These are phyloP conservation scores for Periparus ater DNA, from an alignment of 2,797 vertebrate genomes.

Conservation along the genomic window DNA sequence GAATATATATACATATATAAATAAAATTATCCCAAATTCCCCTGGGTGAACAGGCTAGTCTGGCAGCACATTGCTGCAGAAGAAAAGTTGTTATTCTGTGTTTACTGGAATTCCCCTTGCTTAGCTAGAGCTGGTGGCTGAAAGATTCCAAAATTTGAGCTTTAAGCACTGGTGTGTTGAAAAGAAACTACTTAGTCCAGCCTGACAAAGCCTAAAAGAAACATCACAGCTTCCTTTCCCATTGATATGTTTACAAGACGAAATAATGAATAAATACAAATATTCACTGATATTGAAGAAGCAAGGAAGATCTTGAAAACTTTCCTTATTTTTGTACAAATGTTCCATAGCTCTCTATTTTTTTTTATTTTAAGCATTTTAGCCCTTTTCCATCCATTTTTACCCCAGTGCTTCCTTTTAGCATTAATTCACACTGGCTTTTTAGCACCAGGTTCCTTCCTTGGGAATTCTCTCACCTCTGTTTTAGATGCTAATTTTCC, in stretches of 20 bases:
- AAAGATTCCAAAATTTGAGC: background rate
- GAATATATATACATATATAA: no score
- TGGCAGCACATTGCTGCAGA: accelerated
- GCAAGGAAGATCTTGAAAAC: background rate
- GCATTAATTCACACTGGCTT: background rate
- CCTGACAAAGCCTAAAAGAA: background rate
- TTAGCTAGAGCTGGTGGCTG: accelerated
- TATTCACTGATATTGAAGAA: background rate
- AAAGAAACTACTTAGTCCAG: background rate
- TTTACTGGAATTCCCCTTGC: background rate
- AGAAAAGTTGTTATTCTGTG: background rate
- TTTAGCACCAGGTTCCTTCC: background rate
- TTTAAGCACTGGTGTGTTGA: background rate
- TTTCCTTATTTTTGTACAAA: background rate
- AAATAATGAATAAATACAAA: background rate
- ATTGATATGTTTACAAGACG: background rate
- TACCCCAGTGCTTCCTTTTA: background rate
- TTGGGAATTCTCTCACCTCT: background rate
- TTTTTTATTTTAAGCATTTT: background rate
- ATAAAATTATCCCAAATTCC: background rate
- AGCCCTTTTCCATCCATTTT: background rate
- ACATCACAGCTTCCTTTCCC: accelerated
- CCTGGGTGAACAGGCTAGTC: background rate
- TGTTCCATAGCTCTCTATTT: background rate
- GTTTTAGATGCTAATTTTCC: background rate